These are phyloP conservation scores for Crypturellus undulatus DNA, from an alignment of 2,113 vertebrate genomes.

Conservation along the genomic window DNA sequence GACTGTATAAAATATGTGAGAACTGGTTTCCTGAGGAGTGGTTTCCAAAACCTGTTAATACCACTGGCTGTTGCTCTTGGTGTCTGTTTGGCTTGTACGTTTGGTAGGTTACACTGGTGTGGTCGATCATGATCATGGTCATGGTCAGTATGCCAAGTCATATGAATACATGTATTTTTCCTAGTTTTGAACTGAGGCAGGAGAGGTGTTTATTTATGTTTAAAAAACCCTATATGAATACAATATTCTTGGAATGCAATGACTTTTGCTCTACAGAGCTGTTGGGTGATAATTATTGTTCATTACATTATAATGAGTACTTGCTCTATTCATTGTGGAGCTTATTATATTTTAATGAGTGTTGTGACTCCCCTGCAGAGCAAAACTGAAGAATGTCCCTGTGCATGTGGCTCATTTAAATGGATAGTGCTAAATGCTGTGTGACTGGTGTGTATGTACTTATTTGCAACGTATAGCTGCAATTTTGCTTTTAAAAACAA, in stretches of 20 bases:
- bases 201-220: not conserved
- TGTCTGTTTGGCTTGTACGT: not conserved
- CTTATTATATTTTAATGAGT: constrained; percentile 65
- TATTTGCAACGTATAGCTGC: not conserved
- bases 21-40: constrained; percentile 1
- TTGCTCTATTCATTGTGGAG: constrained; percentile 36
- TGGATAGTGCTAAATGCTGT: not conserved
- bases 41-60: not conserved
- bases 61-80: not conserved
- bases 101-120: not conserved
- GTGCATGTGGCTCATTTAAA: not conserved
- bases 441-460: not conserved
- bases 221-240: not conserved
- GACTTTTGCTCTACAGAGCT: constrained; percentile 15
- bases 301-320: constrained; percentile 50
- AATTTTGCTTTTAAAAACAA: not conserved
- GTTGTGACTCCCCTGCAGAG: constrained; percentile 15
- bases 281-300: constrained; percentile 46
- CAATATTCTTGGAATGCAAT: not conserved
- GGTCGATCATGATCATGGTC: not conserved
- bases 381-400: not conserved
- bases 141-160: not conserved
- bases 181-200: not conserved
- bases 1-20: not conserved
- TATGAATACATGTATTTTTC: not conserved